Conservation (phyloP, 2,113 vertebrate genomes). For the Pelvicachromis taeniatus region DNA sequence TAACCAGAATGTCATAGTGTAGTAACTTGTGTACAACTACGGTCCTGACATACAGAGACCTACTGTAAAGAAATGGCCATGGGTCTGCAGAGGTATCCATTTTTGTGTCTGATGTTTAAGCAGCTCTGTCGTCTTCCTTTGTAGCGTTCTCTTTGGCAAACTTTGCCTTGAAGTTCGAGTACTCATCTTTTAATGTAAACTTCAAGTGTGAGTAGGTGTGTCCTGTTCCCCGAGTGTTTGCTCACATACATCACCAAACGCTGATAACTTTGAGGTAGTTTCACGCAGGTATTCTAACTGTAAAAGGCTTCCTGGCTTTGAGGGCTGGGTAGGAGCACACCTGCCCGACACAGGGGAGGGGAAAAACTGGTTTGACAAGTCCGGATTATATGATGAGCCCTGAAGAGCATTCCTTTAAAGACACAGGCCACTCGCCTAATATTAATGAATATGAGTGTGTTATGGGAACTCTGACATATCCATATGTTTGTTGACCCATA, state of each 20-base stretch:
- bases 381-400: not conserved
- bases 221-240: not conserved
- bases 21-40: not conserved
- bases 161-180: slow-evolving; percentile 23
- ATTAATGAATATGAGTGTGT: not conserved
- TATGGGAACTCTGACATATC: not conserved
- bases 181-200: slow-evolving; percentile 35
- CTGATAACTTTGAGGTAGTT: slow-evolving; percentile 10
- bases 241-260: not conserved
- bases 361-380: slow-evolving; percentile 68
- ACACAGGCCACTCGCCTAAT: not conserved
- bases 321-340: slow-evolving; percentile 50
- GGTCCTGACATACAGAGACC: slow-evolving; percentile 3
- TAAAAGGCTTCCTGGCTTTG: slow-evolving; percentile 42
- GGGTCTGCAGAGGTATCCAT: slow-evolving; percentile 71
- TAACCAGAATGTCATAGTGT: not conserved
- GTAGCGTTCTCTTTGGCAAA: slow-evolving; percentile 44
- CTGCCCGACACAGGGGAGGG: not conserved
- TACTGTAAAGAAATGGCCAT: slow-evolving; percentile 64
- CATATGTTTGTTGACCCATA: not conserved
- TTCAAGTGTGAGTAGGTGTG: not conserved
- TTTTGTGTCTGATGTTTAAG: slow-evolving; percentile 48
- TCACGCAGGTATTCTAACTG: not conserved
- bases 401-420: not conserved
- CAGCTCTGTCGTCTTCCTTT: slow-evolving; percentile 28